A percentile compares a stretch with the other conserved stretches of the same genome.
These are phyloP conservation scores for Benitochromis conjunctus DNA, from an alignment of 2,113 vertebrate genomes.

Conservation along the genomic window DNA sequence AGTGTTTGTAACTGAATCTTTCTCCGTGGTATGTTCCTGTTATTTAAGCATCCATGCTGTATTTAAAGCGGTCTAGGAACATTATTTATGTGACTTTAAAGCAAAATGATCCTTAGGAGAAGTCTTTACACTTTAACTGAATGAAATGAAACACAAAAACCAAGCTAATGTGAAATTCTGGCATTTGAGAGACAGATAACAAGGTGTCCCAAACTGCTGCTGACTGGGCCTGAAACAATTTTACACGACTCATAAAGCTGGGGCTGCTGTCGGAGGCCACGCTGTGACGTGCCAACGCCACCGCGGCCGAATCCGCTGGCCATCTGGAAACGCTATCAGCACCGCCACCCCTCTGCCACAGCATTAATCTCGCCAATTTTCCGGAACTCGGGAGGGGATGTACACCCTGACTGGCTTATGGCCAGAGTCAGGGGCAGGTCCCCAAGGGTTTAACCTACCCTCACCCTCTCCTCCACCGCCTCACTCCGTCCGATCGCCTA, in stretches of 20 bases:
- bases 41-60: neutral
- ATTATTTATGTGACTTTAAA: neutral
- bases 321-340: constrained; percentile 77
- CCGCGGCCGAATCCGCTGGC: neutral
- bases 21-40: neutral
- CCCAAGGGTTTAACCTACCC: constrained; percentile 34
- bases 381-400: constrained; percentile 65
- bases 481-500: neutral
- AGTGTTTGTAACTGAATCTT: neutral
- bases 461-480: neutral
- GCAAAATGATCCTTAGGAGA: neutral
- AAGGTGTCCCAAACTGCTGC: constrained; percentile 71
- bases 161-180: neutral
- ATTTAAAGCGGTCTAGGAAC: neutral
- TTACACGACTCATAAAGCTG: constrained; percentile 71
- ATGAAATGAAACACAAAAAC: neutral
- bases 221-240: constrained; percentile 67
- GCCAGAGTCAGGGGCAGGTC: constrained; percentile 44
- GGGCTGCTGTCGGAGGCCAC: constrained; percentile 15
- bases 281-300: constrained; percentile 36
- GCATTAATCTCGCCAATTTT: constrained; percentile 76
- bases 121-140: neutral
- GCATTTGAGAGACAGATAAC: constrained; percentile 54
- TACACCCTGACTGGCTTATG: constrained; percentile 63
- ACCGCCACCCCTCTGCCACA: constrained; percentile 57